Evolutionary conservation across 2,888 invertebrate species (phyloP).

Genomic region (Acholoe squamosa): DNA sequence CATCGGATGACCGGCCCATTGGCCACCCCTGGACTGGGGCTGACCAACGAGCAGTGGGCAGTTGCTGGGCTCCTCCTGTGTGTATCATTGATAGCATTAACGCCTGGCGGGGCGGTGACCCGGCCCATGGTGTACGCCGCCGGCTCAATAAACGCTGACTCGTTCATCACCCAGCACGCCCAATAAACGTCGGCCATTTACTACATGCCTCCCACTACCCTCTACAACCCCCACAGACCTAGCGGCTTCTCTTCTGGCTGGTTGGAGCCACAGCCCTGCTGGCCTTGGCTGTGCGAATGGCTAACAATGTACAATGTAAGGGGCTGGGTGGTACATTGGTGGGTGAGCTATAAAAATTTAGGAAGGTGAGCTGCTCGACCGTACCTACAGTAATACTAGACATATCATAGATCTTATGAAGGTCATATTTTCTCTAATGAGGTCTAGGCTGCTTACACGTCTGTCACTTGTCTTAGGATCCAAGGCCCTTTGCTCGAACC

Average conservation of each 20-base stretch:
- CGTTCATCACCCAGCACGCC: constrained; percentile 31
- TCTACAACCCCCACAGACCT: too few relatives aligned
- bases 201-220: not conserved
- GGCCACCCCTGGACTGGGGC: constrained; percentile 43
- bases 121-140: not conserved
- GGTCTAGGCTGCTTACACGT: too few relatives aligned
- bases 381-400: too few relatives aligned
- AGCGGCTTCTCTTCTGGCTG: not conserved
- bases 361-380: too few relatives aligned
- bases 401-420: too few relatives aligned
- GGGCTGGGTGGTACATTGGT: not conserved
- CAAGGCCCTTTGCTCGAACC: too few relatives aligned
- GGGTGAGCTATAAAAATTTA: too few relatives aligned
- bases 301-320: not conserved
- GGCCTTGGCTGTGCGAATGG: not conserved
- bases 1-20: constrained; percentile 49
- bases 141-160: not conserved
- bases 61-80: not conserved
- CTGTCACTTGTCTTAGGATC: too few relatives aligned
- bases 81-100: constrained; percentile 39
- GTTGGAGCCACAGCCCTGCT: not conserved
- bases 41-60: constrained; percentile 1
- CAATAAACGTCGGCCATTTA: constrained; percentile 51
- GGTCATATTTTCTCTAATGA: too few relatives aligned
- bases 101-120: not conserved